Evolutionary conservation across 2,888 invertebrate genomes (phyloP).

Genomic region (Aporophyla nigra): DNA sequence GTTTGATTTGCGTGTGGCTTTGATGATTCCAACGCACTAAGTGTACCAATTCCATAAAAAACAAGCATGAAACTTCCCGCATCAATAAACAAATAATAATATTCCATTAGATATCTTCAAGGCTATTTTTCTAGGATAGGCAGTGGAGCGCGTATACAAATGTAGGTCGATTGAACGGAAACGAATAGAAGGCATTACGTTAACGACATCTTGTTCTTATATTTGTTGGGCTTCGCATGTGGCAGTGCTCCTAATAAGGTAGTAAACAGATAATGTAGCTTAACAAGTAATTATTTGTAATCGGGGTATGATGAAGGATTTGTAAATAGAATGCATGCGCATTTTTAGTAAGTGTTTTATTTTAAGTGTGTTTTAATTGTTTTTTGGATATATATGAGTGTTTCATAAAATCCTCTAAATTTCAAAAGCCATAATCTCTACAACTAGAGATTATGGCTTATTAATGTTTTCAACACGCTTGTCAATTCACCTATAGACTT

Average conservation of each 20-base stretch:
- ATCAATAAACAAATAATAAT: constrained; percentile 28
- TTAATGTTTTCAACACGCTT: too few relatives aligned
- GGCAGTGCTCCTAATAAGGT: constrained; percentile 73
- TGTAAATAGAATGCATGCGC: constrained; percentile 47
- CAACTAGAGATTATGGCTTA: background rate
- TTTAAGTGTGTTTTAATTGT: constrained; percentile 9
- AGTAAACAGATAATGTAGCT: constrained; percentile 73
- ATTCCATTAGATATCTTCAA: constrained; percentile 28
- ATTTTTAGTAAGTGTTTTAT: constrained; percentile 25
- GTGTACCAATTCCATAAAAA: background rate
- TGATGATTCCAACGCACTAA: background rate
- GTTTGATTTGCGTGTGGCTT: constrained; percentile 23
- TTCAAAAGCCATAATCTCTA: background rate
- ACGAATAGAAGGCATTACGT: constrained; percentile 59
- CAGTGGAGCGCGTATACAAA: constrained; percentile 36
- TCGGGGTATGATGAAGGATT: constrained; percentile 13
- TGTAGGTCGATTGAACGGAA: constrained; percentile 64
- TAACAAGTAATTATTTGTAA: constrained; percentile 40
- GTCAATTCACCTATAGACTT: background rate
- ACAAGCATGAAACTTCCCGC: constrained; percentile 40
- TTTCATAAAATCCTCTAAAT: background rate
- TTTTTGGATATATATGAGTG: constrained; percentile 1
- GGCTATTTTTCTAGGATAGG: constrained; percentile 43
- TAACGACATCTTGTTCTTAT: constrained; percentile 67
- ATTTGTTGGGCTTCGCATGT: constrained; percentile 78